phyloP scores from a whole-genome alignment of 2,888 invertebrate species.

The Trissolcus japonicus region DNA sequence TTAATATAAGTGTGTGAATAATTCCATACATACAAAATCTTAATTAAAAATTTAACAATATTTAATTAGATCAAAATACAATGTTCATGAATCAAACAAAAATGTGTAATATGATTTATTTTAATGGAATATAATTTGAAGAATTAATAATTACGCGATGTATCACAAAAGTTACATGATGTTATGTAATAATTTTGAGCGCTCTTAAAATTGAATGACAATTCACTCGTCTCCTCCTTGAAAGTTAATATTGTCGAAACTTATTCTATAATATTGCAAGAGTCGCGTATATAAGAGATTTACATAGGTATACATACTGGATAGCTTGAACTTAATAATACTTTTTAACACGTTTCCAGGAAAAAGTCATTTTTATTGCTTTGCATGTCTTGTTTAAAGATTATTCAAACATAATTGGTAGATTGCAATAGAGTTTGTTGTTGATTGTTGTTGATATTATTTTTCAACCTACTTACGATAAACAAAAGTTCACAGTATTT shows the following conservation, averaged over 20 bases:
- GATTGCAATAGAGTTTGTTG: too few species aligned
- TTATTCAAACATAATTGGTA: too few species aligned
- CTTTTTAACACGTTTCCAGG: too few species aligned
- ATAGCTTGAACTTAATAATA: slow-evolving; percentile 26
- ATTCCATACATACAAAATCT: too few species aligned
- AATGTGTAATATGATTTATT: neutral
- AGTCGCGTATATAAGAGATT: neutral
- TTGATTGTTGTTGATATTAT: neutral
- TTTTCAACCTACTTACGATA: slow-evolving; percentile 12
- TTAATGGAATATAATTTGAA: slow-evolving; percentile 3
- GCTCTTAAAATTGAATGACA: slow-evolving; percentile 18
- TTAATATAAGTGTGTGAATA: too few species aligned
- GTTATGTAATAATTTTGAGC: slow-evolving; percentile 24
- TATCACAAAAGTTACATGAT: slow-evolving; percentile 5
- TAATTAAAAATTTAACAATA: too few species aligned
- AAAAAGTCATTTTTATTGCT: too few species aligned
- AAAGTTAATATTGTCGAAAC: slow-evolving; percentile 15
- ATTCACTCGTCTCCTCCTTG: slow-evolving; percentile 24
- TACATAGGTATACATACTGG: slow-evolving; percentile 8
- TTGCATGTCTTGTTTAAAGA: too few species aligned
- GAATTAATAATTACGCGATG: slow-evolving; percentile 12
- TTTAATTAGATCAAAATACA: too few species aligned
- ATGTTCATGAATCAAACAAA: too few species aligned
- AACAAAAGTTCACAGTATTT: slow-evolving; percentile 26
- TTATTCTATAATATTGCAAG: slow-evolving; percentile 23